Evolutionary conservation across 2,113 vertebrate species (phyloP).

Genomic region (Alosa alosa): DNA sequence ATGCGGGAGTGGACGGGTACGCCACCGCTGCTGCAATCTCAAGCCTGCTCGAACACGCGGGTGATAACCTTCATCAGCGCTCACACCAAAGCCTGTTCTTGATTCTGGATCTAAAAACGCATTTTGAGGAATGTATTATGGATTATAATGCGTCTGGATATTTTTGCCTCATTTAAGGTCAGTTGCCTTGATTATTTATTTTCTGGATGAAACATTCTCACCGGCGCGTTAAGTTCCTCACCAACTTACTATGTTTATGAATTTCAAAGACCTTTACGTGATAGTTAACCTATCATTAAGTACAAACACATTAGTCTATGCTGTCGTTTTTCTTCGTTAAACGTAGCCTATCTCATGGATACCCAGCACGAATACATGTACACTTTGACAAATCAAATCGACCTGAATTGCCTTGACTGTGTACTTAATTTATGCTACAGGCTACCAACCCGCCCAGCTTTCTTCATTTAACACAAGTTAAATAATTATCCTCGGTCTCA

Average conservation of each 20-base stretch:
- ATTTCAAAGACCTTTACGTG: not conserved
- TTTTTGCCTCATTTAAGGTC: constrained; percentile 62
- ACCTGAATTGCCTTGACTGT: not conserved
- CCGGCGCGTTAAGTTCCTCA: constrained; percentile 18
- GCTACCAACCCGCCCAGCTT: not conserved
- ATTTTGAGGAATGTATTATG: constrained; percentile 57
- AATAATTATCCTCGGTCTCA: not conserved
- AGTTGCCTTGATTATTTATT: constrained; percentile 50
- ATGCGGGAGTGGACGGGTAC: constrained; percentile 39
- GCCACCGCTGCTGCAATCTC: constrained; percentile 16
- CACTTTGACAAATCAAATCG: constrained; percentile 1
- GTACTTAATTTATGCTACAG: not conserved
- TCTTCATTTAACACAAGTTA: not conserved
- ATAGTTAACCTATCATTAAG: not conserved
- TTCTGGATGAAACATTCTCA: not conserved
- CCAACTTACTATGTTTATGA: constrained; percentile 7
- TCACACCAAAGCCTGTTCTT: constrained; percentile 22
- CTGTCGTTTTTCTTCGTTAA: not conserved
- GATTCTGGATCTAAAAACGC: constrained; percentile 53
- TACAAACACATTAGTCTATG: not conserved
- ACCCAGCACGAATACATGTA: not conserved
- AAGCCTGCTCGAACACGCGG: constrained; percentile 25
- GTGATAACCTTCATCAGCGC: constrained; percentile 30
- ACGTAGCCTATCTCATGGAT: not conserved
- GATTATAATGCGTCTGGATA: constrained; percentile 65